phyloP scores from a whole-genome alignment of 2,888 invertebrate genomes.

The Hypolimnas misippus region DNA sequence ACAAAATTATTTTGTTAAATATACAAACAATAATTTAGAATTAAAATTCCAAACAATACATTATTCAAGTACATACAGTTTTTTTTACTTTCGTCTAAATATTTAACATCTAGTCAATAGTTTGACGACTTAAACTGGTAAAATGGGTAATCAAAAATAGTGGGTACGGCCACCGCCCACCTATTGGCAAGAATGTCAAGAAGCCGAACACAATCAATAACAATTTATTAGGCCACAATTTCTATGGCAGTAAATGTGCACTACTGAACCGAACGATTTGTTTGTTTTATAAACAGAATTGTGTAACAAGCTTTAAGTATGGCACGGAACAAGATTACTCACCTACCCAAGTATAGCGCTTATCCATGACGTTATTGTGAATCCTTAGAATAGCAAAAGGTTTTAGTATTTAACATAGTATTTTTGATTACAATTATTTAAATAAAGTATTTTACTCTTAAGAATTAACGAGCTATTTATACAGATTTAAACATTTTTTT shows the following conservation, averaged over 20 bases:
- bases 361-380: slow-evolving; percentile 22
- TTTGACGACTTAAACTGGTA: too few relatives aligned
- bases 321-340: slow-evolving; percentile 48
- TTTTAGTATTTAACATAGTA: not conserved
- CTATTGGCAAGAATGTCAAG: slow-evolving; percentile 5
- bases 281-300: slow-evolving; percentile 80
- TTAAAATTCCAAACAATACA: too few relatives aligned
- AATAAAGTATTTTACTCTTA: too few relatives aligned
- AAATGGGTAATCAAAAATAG: not conserved
- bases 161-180: not conserved
- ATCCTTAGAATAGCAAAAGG: not conserved
- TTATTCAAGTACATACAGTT: too few relatives aligned
- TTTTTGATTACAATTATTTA: too few relatives aligned
- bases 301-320: slow-evolving; percentile 61
- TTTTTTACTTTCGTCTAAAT: too few relatives aligned
- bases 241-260: slow-evolving; percentile 16
- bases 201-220: slow-evolving; percentile 6
- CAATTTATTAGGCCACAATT: slow-evolving; percentile 23
- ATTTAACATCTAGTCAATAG: too few relatives aligned
- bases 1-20: too few relatives aligned
- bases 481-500: too few relatives aligned
- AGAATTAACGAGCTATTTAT: too few relatives aligned
- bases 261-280: slow-evolving; percentile 52
- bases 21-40: too few relatives aligned
- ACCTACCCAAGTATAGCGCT: slow-evolving; percentile 32